Evolutionary conservation across 64 coral and sea anemone genomes (phyloP).

Genomic region (Anthopleura sola): DNA sequence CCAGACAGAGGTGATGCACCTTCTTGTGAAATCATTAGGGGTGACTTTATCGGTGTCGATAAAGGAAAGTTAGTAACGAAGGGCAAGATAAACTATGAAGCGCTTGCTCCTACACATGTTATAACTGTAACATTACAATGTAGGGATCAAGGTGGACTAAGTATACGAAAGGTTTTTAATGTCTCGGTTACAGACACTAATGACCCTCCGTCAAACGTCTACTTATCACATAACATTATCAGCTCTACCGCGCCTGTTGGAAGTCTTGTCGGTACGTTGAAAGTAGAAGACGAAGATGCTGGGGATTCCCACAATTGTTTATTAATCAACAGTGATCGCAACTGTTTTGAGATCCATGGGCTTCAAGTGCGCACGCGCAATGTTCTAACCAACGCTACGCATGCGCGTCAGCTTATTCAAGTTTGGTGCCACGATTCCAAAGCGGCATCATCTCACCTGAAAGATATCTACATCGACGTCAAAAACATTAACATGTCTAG

Average conservation of each 20-base stretch:
- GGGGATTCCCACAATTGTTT: slow-evolving; percentile 41
- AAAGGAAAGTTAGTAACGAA: slow-evolving; percentile 51
- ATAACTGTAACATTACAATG: slow-evolving; percentile 54
- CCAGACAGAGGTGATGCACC: slow-evolving; percentile 46
- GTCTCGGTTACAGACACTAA: slow-evolving; percentile 57
- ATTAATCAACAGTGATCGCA: slow-evolving; percentile 52
- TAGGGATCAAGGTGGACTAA: slow-evolving; percentile 58
- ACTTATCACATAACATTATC: slow-evolving; percentile 52
- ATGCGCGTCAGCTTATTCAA: slow-evolving; percentile 47
- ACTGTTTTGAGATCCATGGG: slow-evolving; percentile 40
- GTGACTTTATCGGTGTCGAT: slow-evolving; percentile 27
- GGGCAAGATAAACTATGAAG: slow-evolving; percentile 62
- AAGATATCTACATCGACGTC: slow-evolving; percentile 53
- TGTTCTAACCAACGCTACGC: slow-evolving; percentile 56
- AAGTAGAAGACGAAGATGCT: slow-evolving; percentile 61
- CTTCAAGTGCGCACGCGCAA: slow-evolving; percentile 53
- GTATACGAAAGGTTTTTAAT: slow-evolving; percentile 30
- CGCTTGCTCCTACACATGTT: slow-evolving; percentile 30
- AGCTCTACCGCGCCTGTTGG: slow-evolving; percentile 48
- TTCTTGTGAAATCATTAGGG: slow-evolving; percentile 52
- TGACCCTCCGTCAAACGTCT: slow-evolving; percentile 48
- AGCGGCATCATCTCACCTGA: neutral
- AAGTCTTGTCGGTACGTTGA: slow-evolving; percentile 64
- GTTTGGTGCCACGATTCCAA: slow-evolving; percentile 60
- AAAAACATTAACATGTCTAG: slow-evolving; percentile 44